phyloP scores from a whole-genome alignment of 2,797 vertebrate genomes.

The Smutsia gigantea region DNA sequence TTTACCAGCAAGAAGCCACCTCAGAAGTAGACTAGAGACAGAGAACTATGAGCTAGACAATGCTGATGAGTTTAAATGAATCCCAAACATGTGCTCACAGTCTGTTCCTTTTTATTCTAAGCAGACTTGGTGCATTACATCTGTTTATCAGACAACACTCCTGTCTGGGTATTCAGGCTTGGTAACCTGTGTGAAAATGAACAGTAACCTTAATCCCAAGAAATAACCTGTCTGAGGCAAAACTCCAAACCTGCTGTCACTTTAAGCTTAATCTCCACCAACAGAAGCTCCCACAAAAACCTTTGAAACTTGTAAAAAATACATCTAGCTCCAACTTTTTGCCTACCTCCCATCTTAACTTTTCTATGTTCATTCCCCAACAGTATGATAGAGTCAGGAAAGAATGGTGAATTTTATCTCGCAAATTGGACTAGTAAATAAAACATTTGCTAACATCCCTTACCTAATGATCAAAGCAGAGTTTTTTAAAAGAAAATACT shows the following conservation, averaged over 20 bases:
- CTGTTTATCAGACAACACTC: constrained; percentile 86
- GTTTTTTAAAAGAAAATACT: neutral
- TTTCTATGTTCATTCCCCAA: neutral
- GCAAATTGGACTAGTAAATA: neutral
- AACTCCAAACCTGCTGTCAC: constrained; percentile 55
- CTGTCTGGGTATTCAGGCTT: constrained; percentile 80
- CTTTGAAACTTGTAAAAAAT: neutral
- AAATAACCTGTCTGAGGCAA: constrained; percentile 70
- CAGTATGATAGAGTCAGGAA: neutral
- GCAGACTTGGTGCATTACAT: constrained; percentile 86
- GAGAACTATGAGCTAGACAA: constrained; percentile 82
- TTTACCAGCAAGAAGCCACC: constrained; percentile 84
- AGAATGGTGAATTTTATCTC: neutral
- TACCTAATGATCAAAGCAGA: neutral
- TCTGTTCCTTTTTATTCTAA: constrained; percentile 86
- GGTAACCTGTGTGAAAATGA: constrained; percentile 82
- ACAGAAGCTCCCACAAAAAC: neutral
- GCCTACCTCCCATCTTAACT: neutral
- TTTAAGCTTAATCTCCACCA: neutral
- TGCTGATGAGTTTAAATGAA: constrained; percentile 85
- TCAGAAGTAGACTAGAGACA: constrained; percentile 84
- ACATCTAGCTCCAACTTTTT: neutral
- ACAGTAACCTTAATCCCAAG: constrained; percentile 75
- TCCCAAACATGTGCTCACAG: constrained; percentile 85
- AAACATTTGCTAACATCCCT: neutral